Evolutionary conservation across 2,888 invertebrate species (phyloP).

Genomic region (Bembecia ichneumoniformis): DNA sequence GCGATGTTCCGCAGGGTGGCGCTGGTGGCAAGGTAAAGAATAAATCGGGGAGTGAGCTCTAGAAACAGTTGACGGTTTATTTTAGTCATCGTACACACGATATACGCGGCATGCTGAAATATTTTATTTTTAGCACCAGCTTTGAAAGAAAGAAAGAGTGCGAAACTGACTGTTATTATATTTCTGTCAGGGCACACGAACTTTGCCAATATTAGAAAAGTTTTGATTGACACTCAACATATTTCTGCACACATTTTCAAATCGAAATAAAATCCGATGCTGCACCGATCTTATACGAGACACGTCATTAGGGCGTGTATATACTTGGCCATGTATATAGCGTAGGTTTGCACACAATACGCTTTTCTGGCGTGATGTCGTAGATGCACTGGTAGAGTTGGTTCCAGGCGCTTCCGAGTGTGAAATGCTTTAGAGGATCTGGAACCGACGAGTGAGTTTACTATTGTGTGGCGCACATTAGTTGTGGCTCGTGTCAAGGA

Average conservation of each 20-base stretch:
- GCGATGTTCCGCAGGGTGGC: slow-evolving; percentile 60
- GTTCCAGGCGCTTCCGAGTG: slow-evolving; percentile 6
- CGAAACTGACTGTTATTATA: background rate
- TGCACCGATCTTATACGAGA: background rate
- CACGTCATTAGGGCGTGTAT: background rate
- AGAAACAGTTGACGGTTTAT: slow-evolving; percentile 25
- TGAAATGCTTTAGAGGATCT: slow-evolving; percentile 6
- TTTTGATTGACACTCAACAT: slow-evolving; percentile 13
- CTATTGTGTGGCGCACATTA: slow-evolving; percentile 10
- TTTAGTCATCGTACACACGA: slow-evolving; percentile 27
- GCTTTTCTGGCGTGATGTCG: slow-evolving; percentile 25
- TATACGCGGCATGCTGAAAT: slow-evolving; percentile 41
- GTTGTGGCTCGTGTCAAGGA: slow-evolving; percentile 10
- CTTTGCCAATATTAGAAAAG: slow-evolving; percentile 21
- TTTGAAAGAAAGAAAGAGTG: slow-evolving; percentile 21
- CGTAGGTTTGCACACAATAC: slow-evolving; percentile 22
- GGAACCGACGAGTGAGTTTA: slow-evolving; percentile 1
- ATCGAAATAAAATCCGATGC: background rate
- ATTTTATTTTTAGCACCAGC: slow-evolving; percentile 31
- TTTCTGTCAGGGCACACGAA: slow-evolving; percentile 18
- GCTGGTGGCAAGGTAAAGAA: slow-evolving; percentile 60
- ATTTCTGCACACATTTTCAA: slow-evolving; percentile 8
- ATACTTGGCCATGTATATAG: background rate
- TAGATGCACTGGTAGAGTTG: slow-evolving; percentile 11
- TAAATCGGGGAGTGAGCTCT: slow-evolving; percentile 14